Conservation (phyloP, 2,113 vertebrate species). For the Chitala chitala region DNA sequence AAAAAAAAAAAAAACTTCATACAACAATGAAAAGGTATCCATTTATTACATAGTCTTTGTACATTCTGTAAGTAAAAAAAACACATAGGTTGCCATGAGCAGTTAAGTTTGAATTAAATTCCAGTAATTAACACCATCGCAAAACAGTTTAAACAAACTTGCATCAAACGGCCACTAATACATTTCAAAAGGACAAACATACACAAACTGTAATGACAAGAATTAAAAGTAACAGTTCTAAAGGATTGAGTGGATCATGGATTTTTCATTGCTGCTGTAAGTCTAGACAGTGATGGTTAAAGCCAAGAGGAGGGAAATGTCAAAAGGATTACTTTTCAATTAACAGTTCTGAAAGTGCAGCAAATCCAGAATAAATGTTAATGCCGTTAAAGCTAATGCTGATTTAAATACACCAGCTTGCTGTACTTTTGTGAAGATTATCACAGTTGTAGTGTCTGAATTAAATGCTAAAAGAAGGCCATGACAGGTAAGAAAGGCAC, state of each 20-base stretch:
- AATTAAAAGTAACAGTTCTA: background rate
- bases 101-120: background rate
- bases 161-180: background rate
- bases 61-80: slow-evolving; percentile 4
- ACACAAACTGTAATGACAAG: background rate
- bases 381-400: background rate
- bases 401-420: background rate
- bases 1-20: too few species aligned
- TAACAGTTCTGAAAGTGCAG: slow-evolving; percentile 1
- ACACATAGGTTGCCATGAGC: too few species aligned
- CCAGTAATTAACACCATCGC: background rate
- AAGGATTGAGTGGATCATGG: background rate
- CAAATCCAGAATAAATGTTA: background rate
- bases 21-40: too few species aligned
- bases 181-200: background rate
- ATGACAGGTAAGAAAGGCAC: background rate
- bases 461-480: background rate
- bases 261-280: background rate
- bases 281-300: background rate
- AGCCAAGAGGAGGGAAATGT: background rate
- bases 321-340: background rate
- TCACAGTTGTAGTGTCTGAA: background rate
- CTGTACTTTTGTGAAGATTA: background rate
- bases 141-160: background rate
- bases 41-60: background rate